phyloP scores from a whole-genome alignment of 2,888 invertebrate species.

The Drosophila kokeensis region DNA sequence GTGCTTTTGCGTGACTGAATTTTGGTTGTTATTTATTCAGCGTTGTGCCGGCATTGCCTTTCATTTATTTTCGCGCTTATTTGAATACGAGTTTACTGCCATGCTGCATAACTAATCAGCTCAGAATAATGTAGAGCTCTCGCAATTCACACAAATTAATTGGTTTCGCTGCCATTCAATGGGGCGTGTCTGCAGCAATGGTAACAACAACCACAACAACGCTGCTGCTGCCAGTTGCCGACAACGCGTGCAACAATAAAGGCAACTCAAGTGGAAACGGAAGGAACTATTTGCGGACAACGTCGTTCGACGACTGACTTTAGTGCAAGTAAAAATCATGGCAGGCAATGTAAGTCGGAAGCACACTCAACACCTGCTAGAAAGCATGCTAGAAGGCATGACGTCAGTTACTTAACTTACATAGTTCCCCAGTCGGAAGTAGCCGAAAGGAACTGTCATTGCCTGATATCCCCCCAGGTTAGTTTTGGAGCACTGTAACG shows the following conservation, averaged over 20 bases:
- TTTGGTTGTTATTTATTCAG: slow-evolving; percentile 52
- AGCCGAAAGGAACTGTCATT: slow-evolving; percentile 8
- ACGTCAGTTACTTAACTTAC: slow-evolving; percentile 37
- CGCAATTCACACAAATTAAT: slow-evolving; percentile 77
- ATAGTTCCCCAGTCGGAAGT: not conserved
- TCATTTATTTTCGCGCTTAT: slow-evolving; percentile 62
- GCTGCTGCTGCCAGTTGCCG: slow-evolving; percentile 1
- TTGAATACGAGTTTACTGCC: slow-evolving; percentile 51
- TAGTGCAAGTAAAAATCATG: slow-evolving; percentile 36
- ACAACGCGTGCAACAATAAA: slow-evolving; percentile 3
- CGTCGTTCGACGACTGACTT: slow-evolving; percentile 53
- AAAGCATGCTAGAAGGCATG: slow-evolving; percentile 43
- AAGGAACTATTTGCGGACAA: slow-evolving; percentile 77
- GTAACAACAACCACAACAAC: slow-evolving; percentile 8
- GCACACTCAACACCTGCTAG: slow-evolving; percentile 68
- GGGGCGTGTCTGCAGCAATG: slow-evolving; percentile 41
- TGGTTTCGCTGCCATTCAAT: slow-evolving; percentile 72
- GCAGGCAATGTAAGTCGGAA: slow-evolving; percentile 69
- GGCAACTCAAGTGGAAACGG: slow-evolving; percentile 69
- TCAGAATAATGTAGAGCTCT: slow-evolving; percentile 67
- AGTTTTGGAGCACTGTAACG: slow-evolving; percentile 30
- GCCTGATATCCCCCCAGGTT: not conserved
- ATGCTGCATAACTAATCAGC: slow-evolving; percentile 64
- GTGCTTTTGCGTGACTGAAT: not conserved
- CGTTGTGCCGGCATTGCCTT: slow-evolving; percentile 55